phyloP scores from a whole-genome alignment of 2,797 vertebrate genomes.

The Hoplostethus mediterraneus region DNA sequence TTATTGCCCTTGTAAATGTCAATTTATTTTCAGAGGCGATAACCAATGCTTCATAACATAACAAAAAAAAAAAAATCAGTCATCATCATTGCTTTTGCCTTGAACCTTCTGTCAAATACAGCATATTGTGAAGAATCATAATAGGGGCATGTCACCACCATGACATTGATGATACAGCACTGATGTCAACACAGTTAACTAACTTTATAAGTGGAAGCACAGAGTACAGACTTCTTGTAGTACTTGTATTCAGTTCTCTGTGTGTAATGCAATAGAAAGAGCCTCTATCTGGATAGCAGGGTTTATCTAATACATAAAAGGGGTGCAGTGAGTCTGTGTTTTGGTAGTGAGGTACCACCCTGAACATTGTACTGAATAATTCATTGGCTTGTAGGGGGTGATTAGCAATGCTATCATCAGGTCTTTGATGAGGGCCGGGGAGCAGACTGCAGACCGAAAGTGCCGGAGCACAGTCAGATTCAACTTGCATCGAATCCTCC shows the following conservation, averaged over 20 bases:
- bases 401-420: constrained; percentile 46
- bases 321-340: constrained; percentile 23
- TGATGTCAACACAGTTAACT: constrained; percentile 7
- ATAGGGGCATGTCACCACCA: constrained; percentile 19
- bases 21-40: constrained; percentile 15
- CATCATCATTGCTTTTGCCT: constrained; percentile 7
- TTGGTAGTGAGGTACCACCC: constrained; percentile 45
- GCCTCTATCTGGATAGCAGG: background rate
- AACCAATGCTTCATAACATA: constrained; percentile 11
- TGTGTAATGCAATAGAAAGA: constrained; percentile 29
- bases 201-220: constrained; percentile 6
- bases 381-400: constrained; percentile 40
- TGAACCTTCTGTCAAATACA: background rate
- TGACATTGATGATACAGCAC: background rate
- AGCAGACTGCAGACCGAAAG: constrained; percentile 25
- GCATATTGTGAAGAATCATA: constrained; percentile 14
- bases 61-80: too few species aligned
- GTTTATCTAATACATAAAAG: background rate
- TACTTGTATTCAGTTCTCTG: constrained; percentile 36
- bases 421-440: constrained; percentile 41
- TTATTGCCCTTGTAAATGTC: constrained; percentile 23
- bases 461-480: constrained; percentile 7
- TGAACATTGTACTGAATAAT: constrained; percentile 60
- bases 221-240: constrained; percentile 14
- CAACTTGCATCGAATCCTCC: background rate